Conservation (phyloP, 2,113 vertebrate species). For the Solea senegalensis region DNA sequence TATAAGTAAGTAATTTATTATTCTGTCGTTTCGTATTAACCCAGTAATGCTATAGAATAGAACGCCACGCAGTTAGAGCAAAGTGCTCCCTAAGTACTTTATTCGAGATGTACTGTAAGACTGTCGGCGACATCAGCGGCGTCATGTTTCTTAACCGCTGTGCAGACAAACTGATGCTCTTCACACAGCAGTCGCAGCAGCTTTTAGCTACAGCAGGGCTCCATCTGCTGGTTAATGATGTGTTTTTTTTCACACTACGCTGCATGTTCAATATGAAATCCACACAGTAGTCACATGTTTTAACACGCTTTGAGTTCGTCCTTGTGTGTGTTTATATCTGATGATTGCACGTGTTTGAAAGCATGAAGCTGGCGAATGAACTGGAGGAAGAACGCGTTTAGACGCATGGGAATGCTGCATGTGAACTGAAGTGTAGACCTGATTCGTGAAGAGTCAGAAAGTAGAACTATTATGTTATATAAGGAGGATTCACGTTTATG, state of each 20-base stretch:
- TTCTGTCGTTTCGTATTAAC: constrained; percentile 35
- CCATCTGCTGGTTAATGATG: constrained; percentile 50
- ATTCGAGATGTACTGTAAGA: background rate
- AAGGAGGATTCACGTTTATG: background rate
- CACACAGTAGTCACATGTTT: background rate
- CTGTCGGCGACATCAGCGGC: background rate
- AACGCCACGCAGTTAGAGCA: constrained; percentile 20
- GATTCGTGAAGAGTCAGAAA: constrained; percentile 11
- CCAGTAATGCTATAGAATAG: constrained; percentile 22
- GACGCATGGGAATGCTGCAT: constrained; percentile 38
- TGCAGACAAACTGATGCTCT: background rate
- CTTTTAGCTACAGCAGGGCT: background rate
- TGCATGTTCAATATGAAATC: constrained; percentile 21
- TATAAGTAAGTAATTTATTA: constrained; percentile 65
- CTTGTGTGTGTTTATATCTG: background rate
- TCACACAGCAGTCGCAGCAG: background rate
- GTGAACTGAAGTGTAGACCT: constrained; percentile 13
- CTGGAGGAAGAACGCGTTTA: background rate
- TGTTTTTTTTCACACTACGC: constrained; percentile 2
- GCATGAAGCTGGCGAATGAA: constrained; percentile 18
- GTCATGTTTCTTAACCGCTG: background rate
- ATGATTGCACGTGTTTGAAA: too few relatives aligned
- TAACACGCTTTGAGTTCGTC: background rate
- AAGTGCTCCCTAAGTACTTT: constrained; percentile 9
- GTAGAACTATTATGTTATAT: background rate